Percentiles rank a stretch among this genome's conserved stretches.
Evolutionary conservation across 2,797 vertebrate species (phyloP).

Genomic region (Morelia viridis): DNA sequence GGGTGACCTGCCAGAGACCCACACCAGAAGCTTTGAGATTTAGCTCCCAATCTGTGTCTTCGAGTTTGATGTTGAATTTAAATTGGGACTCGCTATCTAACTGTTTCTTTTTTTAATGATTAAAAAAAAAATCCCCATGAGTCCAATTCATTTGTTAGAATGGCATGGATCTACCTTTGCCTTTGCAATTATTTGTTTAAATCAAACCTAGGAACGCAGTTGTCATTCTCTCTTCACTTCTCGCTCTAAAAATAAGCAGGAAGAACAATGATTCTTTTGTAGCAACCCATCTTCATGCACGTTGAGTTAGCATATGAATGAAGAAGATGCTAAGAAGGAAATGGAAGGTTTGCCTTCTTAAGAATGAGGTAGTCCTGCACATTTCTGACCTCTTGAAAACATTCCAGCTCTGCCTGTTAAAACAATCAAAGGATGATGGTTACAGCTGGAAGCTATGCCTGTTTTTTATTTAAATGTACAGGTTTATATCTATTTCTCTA

Average conservation of each 20-base stretch:
- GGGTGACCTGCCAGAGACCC: conserved; percentile 70
- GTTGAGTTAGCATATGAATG: background rate
- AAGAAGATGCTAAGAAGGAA: background rate
- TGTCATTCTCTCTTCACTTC: background rate
- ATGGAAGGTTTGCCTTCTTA: background rate
- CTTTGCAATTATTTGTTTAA: background rate
- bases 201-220: background rate
- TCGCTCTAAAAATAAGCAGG: background rate
- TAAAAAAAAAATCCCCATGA: conserved; percentile 39
- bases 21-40: conserved; percentile 68
- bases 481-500: background rate
- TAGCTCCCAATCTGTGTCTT: conserved; percentile 68
- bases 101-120: background rate
- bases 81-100: conserved; percentile 55
- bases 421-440: background rate
- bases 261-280: background rate
- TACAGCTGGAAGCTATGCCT: background rate
- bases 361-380: background rate
- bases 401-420: background rate
- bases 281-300: background rate
- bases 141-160: conserved; percentile 38
- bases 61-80: conserved; percentile 65
- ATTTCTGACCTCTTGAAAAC: background rate
- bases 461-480: background rate
- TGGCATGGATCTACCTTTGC: background rate